Evolutionary conservation across 2,113 vertebrate species (phyloP), one percentile per base, ranked within the genome.

Genomic region (Monopterus albus): DNA sequence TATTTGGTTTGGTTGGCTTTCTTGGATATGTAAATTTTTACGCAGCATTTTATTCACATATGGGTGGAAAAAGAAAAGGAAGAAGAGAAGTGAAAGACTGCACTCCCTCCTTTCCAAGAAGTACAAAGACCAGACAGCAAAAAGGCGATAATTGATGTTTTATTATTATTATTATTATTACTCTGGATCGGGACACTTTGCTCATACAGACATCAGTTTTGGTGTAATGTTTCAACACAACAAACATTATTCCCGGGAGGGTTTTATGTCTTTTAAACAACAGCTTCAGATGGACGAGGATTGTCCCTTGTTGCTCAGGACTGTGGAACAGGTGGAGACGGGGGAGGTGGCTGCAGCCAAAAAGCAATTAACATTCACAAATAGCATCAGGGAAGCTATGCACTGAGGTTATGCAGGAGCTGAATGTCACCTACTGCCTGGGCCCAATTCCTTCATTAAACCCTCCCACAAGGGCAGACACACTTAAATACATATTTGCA

Each of bases 331-430:
- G 85, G 72, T 67, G 72, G 67, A 47, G 68, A 42, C 42, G 20
- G 43, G 52, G 65, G 51, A 61, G 76, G 75, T 6, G 20, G 69
- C 31, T 2, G 56, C 46, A 51, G 71, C 62, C 13, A 6, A 72
- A 85, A 91, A 91, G 88, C 89, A 91, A 91, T 91, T 91, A 91
- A 91, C 88, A 89, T 89, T 90, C 88, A 84, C 79, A 91, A 91
- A 91, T 89, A 88, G 88, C 71, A 51, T 72, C 28, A 57, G 74
- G 82, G 79, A 90, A 89, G 75, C 83, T 75, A 84, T 89, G 80
- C 70, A 28, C 63, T 9, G 85, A 86, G 90, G 88, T 85, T 88
- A 79, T 43, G 21, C 69, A 75, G 78, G 40, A 59, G 14, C 73
- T 90, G 88, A 89, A 90, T 89, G 88, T 88, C 87, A 89, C 81